A percentile compares a stretch with the other conserved stretches of the same genome.
phyloP scores from a whole-genome alignment of 1,140 invertebrate species.

The Pachypsylla venusta region DNA sequence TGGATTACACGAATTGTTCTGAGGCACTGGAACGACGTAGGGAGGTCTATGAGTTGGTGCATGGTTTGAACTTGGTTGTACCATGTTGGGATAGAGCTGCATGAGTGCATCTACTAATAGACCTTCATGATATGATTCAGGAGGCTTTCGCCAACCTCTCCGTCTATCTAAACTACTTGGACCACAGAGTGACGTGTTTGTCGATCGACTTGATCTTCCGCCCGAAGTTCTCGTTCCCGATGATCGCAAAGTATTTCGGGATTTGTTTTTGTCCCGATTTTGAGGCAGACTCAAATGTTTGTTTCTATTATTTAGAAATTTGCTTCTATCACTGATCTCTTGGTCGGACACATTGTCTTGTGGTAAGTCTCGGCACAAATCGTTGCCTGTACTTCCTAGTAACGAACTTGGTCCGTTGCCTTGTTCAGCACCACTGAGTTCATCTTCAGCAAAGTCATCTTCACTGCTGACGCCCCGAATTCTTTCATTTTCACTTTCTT shows the following conservation, averaged over 20 bases:
- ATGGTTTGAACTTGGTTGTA: constrained; percentile 26
- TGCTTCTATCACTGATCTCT: constrained; percentile 17
- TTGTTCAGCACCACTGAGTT: constrained; percentile 38
- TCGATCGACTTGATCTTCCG: background rate
- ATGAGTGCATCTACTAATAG: constrained; percentile 46
- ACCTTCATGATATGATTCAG: constrained; percentile 43
- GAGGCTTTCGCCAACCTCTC: constrained; percentile 13
- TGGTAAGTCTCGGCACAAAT: constrained; percentile 21
- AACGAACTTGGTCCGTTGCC: constrained; percentile 27
- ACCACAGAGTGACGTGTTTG: constrained; percentile 25
- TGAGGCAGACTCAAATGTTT: constrained; percentile 21
- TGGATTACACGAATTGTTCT: constrained; percentile 31
- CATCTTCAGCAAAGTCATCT: constrained; percentile 53
- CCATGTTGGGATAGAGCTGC: constrained; percentile 41
- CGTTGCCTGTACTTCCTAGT: constrained; percentile 22
- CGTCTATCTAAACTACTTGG: constrained; percentile 41
- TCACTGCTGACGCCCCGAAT: constrained; percentile 40
- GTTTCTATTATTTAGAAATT: constrained; percentile 18
- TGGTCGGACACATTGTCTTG: constrained; percentile 27
- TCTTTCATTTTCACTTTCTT: constrained; percentile 41
- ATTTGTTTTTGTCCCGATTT: constrained; percentile 1
- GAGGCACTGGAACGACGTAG: constrained; percentile 32
- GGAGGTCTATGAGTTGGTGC: constrained; percentile 35
- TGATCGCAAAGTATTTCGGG: background rate
- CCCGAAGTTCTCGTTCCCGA: background rate